Base-by-base conservation (phyloP, 2,888 invertebrate genomes). In the Scaptomyza reducta region DNA sequence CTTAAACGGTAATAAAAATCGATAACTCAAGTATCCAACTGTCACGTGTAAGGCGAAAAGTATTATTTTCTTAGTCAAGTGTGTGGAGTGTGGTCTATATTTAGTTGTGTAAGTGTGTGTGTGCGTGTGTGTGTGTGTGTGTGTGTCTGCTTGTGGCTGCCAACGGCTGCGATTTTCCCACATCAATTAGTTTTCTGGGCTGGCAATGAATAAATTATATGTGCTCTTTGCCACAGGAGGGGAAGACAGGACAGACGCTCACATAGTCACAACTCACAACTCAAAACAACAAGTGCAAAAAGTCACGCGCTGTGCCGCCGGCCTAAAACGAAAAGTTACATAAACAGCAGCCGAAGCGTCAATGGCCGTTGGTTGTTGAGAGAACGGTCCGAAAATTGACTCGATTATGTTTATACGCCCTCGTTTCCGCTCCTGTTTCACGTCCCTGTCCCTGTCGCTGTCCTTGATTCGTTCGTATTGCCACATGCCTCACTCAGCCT, bases 171-270 rank as follows among this genome's bases (percentile, higher is more conserved):
- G 70, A 75, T 68, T 76, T 87, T 88, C 87, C 80, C 87, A 88
- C 89, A 89, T 83, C 89, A 89, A 89, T 89, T 89, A 89, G 87
- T 72, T 84, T 70, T 66, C 69, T 56, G 60, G 62, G 74, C 76
- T 77, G 84, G 77, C 89, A 90, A 90, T 89, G 90, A 89, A 89
- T 90, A 90, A 90, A 90, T 89, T 89, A 89, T 89, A 47, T 45
- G 51, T 47, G 40, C 40, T 49, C 54, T 45, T 56, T 56, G 59
- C 9, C 14, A 38, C 38, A 49, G 44, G 45, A 41, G 46, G 54
- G 31, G 25, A 31, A 1, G 22, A 14, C 7, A 35, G 38, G 3
- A 16, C 7, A 14, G 35, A 18, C 29, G 14, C 31, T 10, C 31
- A 31, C 31, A 10, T 6, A 11, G 29, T 14, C 14, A 46, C 46